Evolutionary conservation across 2,888 invertebrate genomes (phyloP).

Genomic region (Meteorus colon): DNA sequence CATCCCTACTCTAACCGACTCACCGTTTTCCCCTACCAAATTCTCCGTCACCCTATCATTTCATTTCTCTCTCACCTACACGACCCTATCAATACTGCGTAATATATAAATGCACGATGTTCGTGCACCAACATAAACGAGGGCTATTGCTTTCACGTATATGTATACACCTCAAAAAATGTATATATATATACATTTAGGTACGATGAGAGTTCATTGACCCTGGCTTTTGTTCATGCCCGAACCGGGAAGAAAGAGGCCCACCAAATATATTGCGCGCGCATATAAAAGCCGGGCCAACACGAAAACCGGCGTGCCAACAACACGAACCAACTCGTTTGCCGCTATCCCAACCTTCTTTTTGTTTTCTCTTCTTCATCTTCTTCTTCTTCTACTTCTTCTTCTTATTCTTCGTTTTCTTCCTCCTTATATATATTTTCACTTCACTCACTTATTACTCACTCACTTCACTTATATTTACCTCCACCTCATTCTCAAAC

Average conservation of each 20-base stretch:
- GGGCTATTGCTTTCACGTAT: constrained; percentile 7
- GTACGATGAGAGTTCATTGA: constrained; percentile 58
- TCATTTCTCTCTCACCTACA: constrained; percentile 12
- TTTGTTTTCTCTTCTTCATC: background rate
- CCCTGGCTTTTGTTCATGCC: constrained; percentile 67
- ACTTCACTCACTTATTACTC: constrained; percentile 27
- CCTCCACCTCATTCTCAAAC: background rate
- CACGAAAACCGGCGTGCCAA: constrained; percentile 38
- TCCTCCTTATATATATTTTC: constrained; percentile 4
- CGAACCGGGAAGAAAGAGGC: constrained; percentile 56
- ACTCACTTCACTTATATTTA: constrained; percentile 16
- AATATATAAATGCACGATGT: constrained; percentile 26
- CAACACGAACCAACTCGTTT: constrained; percentile 26
- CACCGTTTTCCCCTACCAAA: background rate
- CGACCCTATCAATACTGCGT: background rate
- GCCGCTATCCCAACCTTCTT: background rate
- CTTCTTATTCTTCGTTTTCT: constrained; percentile 17
- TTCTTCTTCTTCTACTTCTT: background rate
- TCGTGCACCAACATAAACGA: constrained; percentile 31
- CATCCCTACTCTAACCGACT: background rate
- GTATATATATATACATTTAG: constrained; percentile 37
- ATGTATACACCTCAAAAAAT: background rate
- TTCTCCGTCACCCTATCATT: background rate
- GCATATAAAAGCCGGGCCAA: constrained; percentile 32
- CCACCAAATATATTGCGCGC: constrained; percentile 34